Evolutionary conservation across 2,797 vertebrate species (phyloP), one percentile per base, ranked within the genome.

Genomic region (Takifugu ocellatus): DNA sequence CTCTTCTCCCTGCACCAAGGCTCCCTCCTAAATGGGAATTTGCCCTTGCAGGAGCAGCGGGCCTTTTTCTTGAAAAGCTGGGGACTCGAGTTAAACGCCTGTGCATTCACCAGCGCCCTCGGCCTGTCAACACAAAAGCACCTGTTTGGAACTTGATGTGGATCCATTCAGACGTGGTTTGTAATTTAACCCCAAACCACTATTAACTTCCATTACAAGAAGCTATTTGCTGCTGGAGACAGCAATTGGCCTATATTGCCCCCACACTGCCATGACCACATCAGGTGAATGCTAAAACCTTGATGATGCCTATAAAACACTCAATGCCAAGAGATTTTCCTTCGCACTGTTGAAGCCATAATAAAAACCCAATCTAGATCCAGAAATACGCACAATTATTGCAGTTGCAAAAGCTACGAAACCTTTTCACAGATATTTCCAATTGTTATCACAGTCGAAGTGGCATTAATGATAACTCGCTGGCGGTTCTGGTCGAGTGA

Each of bases 111-210:
- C 59, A 89, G 87, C 79, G 59, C 47, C 70, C 69, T 78, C 59
- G 54, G 72, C 75, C 67, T 85, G 77, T 90, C 62, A 75, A 89
- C 57, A 83, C 9, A 48, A 24, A 33, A n/a, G 78, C 87, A 85
- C 72, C 82, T 90, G 85, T 79, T 90, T 81, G 72, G 57, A n/a
- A 49, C 58, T 87, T 92, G 90, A 92, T 69, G 59, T 75, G 91
- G 88, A 92, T 88, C 79, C 85, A 77, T 90, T 92, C 88, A 90
- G 82, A 92, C 77, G 77, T 59, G 72, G 73, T 85, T 91, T 90
- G 87, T 87, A 89, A 91, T 91, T 91, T 86, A 87, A 93, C 92
- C 84, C 61, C 59, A 80, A 60, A 15, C 49, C 43, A 82, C 84
- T 92, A 87, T 85, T 87, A 90, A 89, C 83, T 86, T 78, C 83